phyloP scores from a whole-genome alignment of 2,797 vertebrate species.

The Enteromius argenteus region DNA sequence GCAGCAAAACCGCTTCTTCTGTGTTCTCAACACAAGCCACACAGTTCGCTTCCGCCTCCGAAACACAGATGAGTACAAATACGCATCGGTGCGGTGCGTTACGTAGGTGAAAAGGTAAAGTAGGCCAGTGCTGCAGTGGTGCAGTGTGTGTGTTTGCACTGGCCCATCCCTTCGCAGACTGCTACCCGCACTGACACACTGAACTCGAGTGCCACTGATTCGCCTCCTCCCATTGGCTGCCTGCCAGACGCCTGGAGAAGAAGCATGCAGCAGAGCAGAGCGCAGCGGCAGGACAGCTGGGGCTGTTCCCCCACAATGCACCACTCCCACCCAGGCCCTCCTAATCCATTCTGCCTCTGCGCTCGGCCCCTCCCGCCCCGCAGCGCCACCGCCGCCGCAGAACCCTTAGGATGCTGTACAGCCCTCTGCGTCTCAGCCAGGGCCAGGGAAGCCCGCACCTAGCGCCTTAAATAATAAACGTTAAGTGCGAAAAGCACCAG shows the following conservation, averaged over 20 bases:
- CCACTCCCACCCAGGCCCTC: conserved; percentile 55
- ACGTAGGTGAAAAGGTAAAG: conserved; percentile 45
- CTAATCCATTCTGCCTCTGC: conserved; percentile 45
- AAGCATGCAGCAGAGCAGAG: conserved; percentile 71
- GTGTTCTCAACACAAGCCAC: not conserved
- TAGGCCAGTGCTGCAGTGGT: conserved; percentile 62
- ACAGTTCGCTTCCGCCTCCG: not conserved
- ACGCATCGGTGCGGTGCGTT: not conserved
- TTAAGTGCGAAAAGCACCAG: not conserved
- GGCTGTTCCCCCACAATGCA: conserved; percentile 73
- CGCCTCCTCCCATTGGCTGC: conserved; percentile 75
- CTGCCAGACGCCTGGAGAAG: conserved; percentile 76
- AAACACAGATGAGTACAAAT: not conserved
- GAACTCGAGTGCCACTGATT: conserved; percentile 81
- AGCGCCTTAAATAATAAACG: conserved; percentile 22
- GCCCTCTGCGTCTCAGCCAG: conserved; percentile 31
- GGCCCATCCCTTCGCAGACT: conserved; percentile 29
- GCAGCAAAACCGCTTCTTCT: conserved; percentile 34
- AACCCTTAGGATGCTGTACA: conserved; percentile 46
- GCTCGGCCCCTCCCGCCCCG: conserved; percentile 25
- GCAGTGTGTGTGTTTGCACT: conserved; percentile 50
- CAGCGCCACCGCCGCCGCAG: conserved; percentile 36
- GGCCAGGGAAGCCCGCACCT: conserved; percentile 8
- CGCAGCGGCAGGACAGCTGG: conserved; percentile 74
- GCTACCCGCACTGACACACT: conserved; percentile 76